Base-by-base conservation (phyloP, 1,140 invertebrate genomes). In the Palaemon carinicauda region DNA sequence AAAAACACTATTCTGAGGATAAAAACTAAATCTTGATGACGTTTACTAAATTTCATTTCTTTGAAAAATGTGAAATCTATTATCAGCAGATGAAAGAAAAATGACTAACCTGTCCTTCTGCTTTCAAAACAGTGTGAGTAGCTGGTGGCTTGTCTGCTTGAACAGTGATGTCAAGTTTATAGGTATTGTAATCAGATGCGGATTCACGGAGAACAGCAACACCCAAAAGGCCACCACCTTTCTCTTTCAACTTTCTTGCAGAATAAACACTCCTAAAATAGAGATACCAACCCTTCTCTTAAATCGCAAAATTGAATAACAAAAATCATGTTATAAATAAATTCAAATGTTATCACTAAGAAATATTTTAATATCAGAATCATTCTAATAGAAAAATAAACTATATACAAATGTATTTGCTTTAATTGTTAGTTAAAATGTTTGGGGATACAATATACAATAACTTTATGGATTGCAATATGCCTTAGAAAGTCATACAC, bases 121-220 rank as follows among this genome's bases (percentile, higher is more conserved):
- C 41, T 41, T 73, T 78, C 1, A 74, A 5, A 31, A 86, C 73
- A 51, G 84, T 86, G 56, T 71, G 33, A 21, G 31, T 65, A 12
- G 24, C 29, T 21, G 56, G 75, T 54, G 60, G 33, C 15, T 71
- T 54, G 19, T 80, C 27, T 7, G 65, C 29, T 31, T 79, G 77
- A 17, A 52, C 19, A 90, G 95, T 96, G 41, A 95, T 94, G 91
- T 97, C 96, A 65, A 97, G 93, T 90, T 94, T 96, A 92, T 94
- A 97, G 51, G 93, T 93, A 91, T 95, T 94, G 90, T 96, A 97
- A 74, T 94, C 93, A 12, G 93, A 93, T 91, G 96, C 95, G 91
- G 96, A 96, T 91, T 97, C 95, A 52, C 96, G 92, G 17, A 98
- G 90, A 88, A 97, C 94, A 91, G 94, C 97, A 90, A 94, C 95